A percentile compares a stretch with the other conserved stretches of the same genome.
Conservation (phyloP, 2,113 vertebrate genomes). For the Onychostruthus taczanowskii region DNA sequence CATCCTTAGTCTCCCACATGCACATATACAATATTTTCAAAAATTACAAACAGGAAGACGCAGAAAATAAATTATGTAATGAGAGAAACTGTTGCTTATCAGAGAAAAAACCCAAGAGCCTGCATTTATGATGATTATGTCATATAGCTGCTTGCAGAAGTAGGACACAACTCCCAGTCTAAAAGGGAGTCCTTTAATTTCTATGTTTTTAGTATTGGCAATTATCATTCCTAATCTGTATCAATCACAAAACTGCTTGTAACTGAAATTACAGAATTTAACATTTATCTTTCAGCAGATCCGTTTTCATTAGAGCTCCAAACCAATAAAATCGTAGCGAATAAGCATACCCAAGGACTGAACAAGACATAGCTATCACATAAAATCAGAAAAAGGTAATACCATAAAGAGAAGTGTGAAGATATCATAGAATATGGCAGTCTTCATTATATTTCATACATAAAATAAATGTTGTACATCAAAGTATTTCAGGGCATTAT, state of each 20-base stretch:
- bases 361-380: not conserved
- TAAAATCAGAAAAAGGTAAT: not conserved
- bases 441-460: not conserved
- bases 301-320: not conserved
- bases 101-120: not conserved
- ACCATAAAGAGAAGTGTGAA: not conserved
- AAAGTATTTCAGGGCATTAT: slow-evolving; percentile 31
- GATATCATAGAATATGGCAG: not conserved
- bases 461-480: not conserved
- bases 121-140: not conserved
- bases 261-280: not conserved
- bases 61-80: not conserved
- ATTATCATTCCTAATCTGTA: not conserved
- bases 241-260: not conserved
- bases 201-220: not conserved
- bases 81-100: not conserved
- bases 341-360: not conserved
- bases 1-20: not conserved
- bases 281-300: not conserved
- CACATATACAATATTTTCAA: not conserved
- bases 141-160: not conserved
- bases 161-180: not conserved
- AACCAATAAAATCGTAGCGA: not conserved
- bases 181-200: not conserved
- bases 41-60: not conserved